Evolutionary conservation across 2,888 invertebrate species (phyloP).

Genomic region (Ennomos erosarius): DNA sequence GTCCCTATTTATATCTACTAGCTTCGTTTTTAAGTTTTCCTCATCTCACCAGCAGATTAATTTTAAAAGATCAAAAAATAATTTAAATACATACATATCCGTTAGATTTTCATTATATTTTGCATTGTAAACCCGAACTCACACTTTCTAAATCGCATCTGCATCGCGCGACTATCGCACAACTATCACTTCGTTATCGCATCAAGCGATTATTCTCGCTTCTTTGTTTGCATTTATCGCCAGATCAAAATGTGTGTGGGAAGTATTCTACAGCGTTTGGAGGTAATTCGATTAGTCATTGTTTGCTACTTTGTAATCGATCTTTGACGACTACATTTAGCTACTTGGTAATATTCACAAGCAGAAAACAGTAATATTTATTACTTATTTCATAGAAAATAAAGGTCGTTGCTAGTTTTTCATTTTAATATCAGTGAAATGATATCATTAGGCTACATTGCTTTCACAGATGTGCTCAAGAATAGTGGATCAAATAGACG

Average conservation of each 20-base stretch:
- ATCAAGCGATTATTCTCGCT: conserved; percentile 60
- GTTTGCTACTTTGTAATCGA: conserved; percentile 26
- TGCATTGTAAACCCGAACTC: conserved; percentile 60
- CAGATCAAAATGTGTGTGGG: conserved; percentile 52
- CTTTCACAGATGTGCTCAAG: too few species aligned
- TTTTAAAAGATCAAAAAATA: conserved; percentile 47
- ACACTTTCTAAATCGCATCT: conserved; percentile 69
- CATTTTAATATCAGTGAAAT: too few species aligned
- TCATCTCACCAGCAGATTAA: conserved; percentile 8
- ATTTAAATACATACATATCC: conserved; percentile 51
- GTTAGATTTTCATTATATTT: conserved; percentile 65
- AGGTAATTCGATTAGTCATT: conserved; percentile 28
- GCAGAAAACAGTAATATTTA: neutral
- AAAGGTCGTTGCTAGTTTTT: neutral
- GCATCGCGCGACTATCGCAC: conserved; percentile 54
- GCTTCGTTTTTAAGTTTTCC: conserved; percentile 6
- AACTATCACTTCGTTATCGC: conserved; percentile 61
- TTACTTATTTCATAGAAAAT: too few species aligned
- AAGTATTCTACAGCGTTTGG: conserved; percentile 51
- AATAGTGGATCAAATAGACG: too few species aligned
- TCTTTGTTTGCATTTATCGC: conserved; percentile 65
- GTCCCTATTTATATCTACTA: too few species aligned
- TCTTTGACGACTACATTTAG: conserved; percentile 23
- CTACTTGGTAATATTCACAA: conserved; percentile 14
- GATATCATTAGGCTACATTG: too few species aligned